Percentiles rank a stretch among this genome's conserved stretches.
phyloP scores from a whole-genome alignment of 2,888 invertebrate species.

The Agrilus biguttatus region DNA sequence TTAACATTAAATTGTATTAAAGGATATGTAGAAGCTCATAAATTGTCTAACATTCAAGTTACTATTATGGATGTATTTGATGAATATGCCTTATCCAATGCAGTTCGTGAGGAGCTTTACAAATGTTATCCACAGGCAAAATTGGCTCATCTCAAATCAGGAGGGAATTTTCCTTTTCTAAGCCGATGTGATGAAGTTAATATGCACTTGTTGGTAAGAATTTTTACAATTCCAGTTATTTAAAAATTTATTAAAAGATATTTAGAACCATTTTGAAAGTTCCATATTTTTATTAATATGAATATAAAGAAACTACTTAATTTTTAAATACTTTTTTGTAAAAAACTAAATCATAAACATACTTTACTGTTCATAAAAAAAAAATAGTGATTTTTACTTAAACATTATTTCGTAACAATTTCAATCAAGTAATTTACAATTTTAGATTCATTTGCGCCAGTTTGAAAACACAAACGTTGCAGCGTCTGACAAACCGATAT shows the following conservation, averaged over 20 bases:
- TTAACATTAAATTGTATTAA: conserved; percentile 75
- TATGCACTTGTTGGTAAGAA: conserved; percentile 64
- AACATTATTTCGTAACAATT: neutral
- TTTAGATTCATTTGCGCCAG: conserved; percentile 57
- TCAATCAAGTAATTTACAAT: conserved; percentile 44
- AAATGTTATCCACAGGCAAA: conserved; percentile 78
- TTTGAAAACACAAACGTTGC: conserved; percentile 48
- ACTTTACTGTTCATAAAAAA: neutral
- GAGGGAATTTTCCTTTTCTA: conserved; percentile 83
- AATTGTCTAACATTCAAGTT: conserved; percentile 50
- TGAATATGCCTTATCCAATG: conserved; percentile 64
- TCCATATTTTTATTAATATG: too few relatives aligned
- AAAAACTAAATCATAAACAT: neutral
- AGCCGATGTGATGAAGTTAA: conserved; percentile 81
- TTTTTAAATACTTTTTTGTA: neutral
- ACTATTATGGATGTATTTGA: conserved; percentile 85
- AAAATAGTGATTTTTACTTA: neutral
- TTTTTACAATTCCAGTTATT: conserved; percentile 2
- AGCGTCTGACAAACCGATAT: conserved; percentile 33
- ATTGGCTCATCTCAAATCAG: conserved; percentile 73
- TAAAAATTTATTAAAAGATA: neutral
- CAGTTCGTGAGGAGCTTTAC: conserved; percentile 67
- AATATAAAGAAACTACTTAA: too few relatives aligned
- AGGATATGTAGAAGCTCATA: conserved; percentile 64
- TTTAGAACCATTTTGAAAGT: too few relatives aligned